These are phyloP conservation scores for Sinocyclocheilus anophthalmus DNA, from an alignment of 2,113 vertebrate genomes.

Conservation along the genomic window DNA sequence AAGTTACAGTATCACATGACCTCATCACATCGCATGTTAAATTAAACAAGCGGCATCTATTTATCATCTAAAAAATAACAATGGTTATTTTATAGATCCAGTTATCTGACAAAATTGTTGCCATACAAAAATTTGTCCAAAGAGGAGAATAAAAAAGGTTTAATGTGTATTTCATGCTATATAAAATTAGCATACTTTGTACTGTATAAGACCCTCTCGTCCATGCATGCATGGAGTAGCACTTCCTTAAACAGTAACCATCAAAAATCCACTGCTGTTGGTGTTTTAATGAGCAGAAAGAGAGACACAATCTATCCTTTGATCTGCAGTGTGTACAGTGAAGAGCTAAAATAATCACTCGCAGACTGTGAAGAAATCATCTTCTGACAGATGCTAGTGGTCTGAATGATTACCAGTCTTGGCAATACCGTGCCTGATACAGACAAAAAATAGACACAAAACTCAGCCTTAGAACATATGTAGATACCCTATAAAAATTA, in stretches of 20 bases:
- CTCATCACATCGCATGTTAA: background rate
- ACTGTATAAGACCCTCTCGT: too few relatives aligned
- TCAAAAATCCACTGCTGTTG: conserved; percentile 44
- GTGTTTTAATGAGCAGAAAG: conserved; percentile 32
- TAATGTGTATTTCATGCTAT: background rate
- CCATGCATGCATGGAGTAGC: background rate
- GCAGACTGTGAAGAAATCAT: background rate
- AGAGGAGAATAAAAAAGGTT: background rate
- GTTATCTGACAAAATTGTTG: background rate
- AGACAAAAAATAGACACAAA: background rate
- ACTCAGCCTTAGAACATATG: background rate
- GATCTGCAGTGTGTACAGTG: too few relatives aligned
- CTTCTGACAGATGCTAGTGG: conserved; percentile 29
- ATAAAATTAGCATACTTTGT: background rate
- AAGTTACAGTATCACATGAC: background rate
- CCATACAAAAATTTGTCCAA: background rate
- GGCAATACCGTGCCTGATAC: conserved; percentile 10
- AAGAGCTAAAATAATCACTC: too few relatives aligned
- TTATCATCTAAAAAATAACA: background rate
- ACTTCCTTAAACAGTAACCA: too few relatives aligned
- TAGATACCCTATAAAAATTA: background rate
- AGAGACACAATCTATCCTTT: conserved; percentile 32
- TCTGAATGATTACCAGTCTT: background rate
- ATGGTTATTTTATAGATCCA: background rate
- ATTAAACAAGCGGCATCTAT: background rate